Evolutionary conservation across 2,797 vertebrate genomes (phyloP).

Genomic region (Muscicapa comitata): DNA sequence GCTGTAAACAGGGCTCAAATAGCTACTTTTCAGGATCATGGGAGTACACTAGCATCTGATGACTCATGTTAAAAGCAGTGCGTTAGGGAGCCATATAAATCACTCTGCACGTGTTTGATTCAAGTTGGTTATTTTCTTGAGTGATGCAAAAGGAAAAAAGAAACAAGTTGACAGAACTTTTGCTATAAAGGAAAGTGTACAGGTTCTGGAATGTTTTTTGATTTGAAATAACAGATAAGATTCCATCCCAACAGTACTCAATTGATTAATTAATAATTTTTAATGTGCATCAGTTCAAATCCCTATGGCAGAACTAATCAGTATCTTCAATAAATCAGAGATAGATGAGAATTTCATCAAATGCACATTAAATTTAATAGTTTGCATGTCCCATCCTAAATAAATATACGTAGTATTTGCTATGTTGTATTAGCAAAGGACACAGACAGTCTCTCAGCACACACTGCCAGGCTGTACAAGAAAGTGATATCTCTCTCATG

Average conservation of each 20-base stretch:
- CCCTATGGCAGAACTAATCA: neutral
- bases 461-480: neutral
- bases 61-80: neutral
- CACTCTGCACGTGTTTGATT: neutral
- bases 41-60: neutral
- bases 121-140: neutral
- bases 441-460: neutral
- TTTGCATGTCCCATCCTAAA: constrained; percentile 5
- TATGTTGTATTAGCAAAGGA: neutral
- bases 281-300: constrained; percentile 15
- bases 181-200: neutral
- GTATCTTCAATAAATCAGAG: constrained; percentile 53
- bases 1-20: neutral
- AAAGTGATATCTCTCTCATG: neutral
- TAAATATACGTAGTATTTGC: neutral
- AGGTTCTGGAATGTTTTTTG: neutral
- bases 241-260: neutral
- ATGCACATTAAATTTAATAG: neutral
- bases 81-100: neutral
- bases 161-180: neutral
- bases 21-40: neutral
- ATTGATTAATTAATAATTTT: constrained; percentile 12
- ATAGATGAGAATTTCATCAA: constrained; percentile 40
- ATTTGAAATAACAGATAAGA: neutral
- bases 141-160: neutral